These are phyloP conservation scores for Lumbricus terrestris DNA, from an alignment of 2,888 invertebrate species.

Conservation along the genomic window DNA sequence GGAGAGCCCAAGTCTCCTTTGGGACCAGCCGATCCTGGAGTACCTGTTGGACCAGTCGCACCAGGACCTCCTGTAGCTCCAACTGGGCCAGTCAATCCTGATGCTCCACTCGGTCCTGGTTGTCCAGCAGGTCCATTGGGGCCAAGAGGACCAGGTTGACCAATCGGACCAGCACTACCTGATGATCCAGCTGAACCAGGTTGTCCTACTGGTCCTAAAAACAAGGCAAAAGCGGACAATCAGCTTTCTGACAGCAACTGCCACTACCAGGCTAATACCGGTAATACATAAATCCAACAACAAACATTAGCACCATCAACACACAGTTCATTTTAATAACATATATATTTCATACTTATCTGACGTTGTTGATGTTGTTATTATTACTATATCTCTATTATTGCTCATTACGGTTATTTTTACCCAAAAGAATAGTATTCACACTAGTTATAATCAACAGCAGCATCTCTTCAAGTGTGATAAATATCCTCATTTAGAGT, in stretches of 20 bases:
- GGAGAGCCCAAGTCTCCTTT: conserved; percentile 10
- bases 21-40: conserved; percentile 22
- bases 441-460: not conserved
- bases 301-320: not conserved
- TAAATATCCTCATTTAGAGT: too few species aligned
- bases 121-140: conserved; percentile 20
- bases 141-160: conserved; percentile 44
- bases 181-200: not conserved
- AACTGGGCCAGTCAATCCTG: conserved; percentile 18
- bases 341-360: too few species aligned
- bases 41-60: conserved; percentile 35
- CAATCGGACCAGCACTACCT: conserved; percentile 41
- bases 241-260: not conserved
- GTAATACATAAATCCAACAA: not conserved
- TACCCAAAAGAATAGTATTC: not conserved
- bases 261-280: not conserved
- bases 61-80: conserved; percentile 15
- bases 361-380: not conserved
- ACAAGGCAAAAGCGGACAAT: not conserved
- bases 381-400: not conserved
- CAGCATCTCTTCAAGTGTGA: too few species aligned
- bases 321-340: not conserved
- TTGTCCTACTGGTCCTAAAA: conserved; percentile 15
- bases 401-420: not conserved
- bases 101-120: not conserved